These are phyloP conservation scores for Stictocephala bisonia DNA, from an alignment of 2,888 invertebrate species.

Conservation along the genomic window DNA sequence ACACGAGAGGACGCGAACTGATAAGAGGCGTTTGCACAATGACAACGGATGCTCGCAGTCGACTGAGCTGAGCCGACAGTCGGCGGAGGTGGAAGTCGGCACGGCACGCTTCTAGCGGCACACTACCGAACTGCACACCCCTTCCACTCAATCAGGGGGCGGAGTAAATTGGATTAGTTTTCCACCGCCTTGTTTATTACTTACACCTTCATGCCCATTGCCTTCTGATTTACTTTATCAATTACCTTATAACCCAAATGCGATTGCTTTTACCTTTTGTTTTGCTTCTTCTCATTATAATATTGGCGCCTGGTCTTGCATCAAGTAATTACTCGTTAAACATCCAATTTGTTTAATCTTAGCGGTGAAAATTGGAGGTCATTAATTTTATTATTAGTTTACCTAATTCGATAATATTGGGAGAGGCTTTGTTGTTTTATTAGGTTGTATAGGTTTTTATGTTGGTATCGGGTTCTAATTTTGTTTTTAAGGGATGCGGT, in stretches of 20 bases:
- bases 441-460: too few relatives aligned
- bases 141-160: not conserved
- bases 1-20: too few relatives aligned
- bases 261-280: conserved; percentile 24
- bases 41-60: not conserved
- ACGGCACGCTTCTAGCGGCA: not conserved
- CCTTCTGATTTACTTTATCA: conserved; percentile 42
- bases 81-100: not conserved
- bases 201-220: conserved; percentile 36
- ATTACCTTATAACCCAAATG: conserved; percentile 36
- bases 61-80: not conserved
- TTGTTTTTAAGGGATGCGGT: too few relatives aligned
- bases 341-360: too few relatives aligned
- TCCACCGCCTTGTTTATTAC: conserved; percentile 40
- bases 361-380: too few relatives aligned
- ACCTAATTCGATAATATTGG: too few relatives aligned
- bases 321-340: too few relatives aligned
- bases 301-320: not conserved
- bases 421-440: too few relatives aligned
- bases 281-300: conserved; percentile 12
- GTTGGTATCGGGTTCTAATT: too few relatives aligned
- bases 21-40: too few relatives aligned
- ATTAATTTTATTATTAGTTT: too few relatives aligned
- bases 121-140: not conserved
- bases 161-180: conserved; percentile 39